Evolutionary conservation across 1,140 invertebrate species (phyloP).

Genomic region (Acromyrmex charruanus): DNA sequence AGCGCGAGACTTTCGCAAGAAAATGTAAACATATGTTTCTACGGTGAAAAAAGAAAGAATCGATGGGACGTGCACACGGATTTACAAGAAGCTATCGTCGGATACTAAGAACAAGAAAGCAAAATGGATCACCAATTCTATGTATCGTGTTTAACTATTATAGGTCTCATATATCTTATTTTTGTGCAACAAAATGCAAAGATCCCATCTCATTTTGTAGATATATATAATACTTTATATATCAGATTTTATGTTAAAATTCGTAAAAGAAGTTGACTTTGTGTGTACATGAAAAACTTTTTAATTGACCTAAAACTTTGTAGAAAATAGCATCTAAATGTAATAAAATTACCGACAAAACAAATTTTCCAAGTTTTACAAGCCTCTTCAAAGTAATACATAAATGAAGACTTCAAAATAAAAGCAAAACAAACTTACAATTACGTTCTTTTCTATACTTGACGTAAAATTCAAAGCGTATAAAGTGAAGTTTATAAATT

Average conservation of each 20-base stretch:
- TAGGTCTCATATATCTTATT: not conserved
- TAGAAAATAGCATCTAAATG: not conserved
- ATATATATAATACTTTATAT: not conserved
- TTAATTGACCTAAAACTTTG: not conserved
- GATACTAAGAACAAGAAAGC: not conserved
- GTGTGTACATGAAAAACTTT: not conserved
- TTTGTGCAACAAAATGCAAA: not conserved
- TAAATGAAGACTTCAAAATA: not conserved
- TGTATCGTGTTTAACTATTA: not conserved
- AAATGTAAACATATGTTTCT: conserved; percentile 59
- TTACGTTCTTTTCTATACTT: not conserved
- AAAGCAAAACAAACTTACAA: conserved; percentile 1
- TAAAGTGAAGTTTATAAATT: not conserved
- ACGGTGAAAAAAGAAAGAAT: not conserved
- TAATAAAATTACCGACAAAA: not conserved
- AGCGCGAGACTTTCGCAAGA: conserved; percentile 34
- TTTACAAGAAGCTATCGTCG: not conserved
- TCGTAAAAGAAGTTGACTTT: not conserved
- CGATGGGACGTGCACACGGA: not conserved
- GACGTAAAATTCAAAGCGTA: not conserved
- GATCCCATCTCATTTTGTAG: not conserved
- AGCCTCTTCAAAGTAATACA: not conserved
- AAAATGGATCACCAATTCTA: not conserved
- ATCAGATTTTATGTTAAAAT: not conserved
- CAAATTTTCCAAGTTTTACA: conserved; percentile 8